Conservation (phyloP, 2,888 invertebrate genomes). For the Sinhomidia bicolor region DNA sequence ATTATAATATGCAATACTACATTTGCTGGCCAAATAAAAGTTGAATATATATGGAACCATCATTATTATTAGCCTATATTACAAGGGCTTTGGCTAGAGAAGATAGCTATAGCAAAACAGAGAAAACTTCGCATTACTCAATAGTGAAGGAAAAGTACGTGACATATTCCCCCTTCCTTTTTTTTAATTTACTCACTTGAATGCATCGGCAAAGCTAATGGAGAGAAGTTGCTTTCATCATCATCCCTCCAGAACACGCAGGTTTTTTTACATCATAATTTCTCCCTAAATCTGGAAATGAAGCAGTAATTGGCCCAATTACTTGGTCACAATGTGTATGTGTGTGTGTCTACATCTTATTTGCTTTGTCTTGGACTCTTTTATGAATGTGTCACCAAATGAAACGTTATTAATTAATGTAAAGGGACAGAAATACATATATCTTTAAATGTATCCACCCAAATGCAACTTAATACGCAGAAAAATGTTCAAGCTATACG, state of each 20-base stretch:
- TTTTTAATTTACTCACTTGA: background rate
- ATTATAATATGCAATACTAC: no score
- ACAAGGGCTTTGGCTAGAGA: no score
- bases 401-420: conserved; percentile 26
- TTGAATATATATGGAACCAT: no score
- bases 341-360: background rate
- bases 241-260: background rate
- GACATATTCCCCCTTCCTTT: no score
- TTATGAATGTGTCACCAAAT: conserved; percentile 14
- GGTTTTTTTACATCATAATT: background rate
- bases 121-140: no score
- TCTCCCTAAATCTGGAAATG: background rate
- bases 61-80: no score
- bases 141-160: no score
- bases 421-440: background rate
- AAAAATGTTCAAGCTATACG: no score
- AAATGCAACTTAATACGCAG: no score
- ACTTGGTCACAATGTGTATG: background rate
- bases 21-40: no score
- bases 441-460: no score
- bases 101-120: no score
- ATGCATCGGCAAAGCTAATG: background rate
- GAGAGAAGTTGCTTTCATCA: background rate
- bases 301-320: conserved; percentile 14
- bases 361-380: background rate